Evolutionary conservation across 1,140 invertebrate genomes (phyloP), one percentile per base, ranked within the genome.

Genomic region (Sweltsa coloradensis): DNA sequence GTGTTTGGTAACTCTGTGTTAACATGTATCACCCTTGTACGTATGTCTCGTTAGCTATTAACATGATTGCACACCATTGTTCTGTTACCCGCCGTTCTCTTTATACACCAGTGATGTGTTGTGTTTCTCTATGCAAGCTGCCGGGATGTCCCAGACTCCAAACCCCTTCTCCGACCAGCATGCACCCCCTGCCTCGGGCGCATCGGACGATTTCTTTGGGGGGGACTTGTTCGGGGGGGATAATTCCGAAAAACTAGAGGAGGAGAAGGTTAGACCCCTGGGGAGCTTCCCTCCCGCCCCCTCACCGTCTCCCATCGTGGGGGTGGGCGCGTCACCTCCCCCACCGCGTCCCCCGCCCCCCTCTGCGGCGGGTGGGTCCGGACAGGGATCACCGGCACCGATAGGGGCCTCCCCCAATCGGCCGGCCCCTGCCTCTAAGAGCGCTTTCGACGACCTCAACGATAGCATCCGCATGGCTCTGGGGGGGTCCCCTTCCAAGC

Each of bases 391-490:
- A 34, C 53, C 66, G 21, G 52, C 63, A 50, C 62, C 69, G 41
- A 65, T 48, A 27, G 22, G 37, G 34, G 44, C 34, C 22, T 43
- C 37, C 26, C 25, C 51, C 22, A 31, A 50, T 21, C 18, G 47
- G 46, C 21, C 22, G 19, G 6, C 16, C 44, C 3, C 37, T n/a
- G 13, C 27, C 16, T 51, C 69, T 40, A 79, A 78, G 58, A 78
- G 72, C 55, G 79, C 78, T 18, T 74, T 82, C 57, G 79, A 82
- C 54, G 79, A 83, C 58, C 65, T 83, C 29, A 79, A 82, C 58
- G 77, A 80, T 58, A 76, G 72, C 50, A 81, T 83, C 60, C 65
- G 75, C 14, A 74, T 77, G 70, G 77, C 77, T 40, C 68, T 80
- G 56, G 76, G 76, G 45, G 73, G 72, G 31, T 77, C 77, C 51